Conservation (phyloP, 2,113 vertebrate species). For the Ondatra zibethicus region DNA sequence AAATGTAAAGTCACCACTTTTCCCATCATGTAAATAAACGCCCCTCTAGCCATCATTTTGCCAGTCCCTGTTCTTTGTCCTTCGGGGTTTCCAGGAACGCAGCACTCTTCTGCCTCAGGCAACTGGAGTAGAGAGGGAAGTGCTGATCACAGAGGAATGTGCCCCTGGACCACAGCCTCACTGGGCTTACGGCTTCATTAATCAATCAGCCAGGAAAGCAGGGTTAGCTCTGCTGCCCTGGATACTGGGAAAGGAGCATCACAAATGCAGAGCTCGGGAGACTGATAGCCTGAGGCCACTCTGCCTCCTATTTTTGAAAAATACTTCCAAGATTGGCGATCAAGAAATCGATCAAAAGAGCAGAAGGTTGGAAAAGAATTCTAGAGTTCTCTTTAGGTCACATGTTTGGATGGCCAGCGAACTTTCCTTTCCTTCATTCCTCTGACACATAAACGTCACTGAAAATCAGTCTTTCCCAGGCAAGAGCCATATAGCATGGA, state of each 20-base stretch:
- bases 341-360: constrained; percentile 22
- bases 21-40: constrained; percentile 2
- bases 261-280: background rate
- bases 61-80: constrained; percentile 34
- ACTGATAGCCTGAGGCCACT: background rate
- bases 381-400: constrained; percentile 8
- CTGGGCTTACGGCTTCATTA: constrained; percentile 20
- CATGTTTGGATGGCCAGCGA: background rate
- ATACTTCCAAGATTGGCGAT: background rate
- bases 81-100: constrained; percentile 39
- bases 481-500: background rate
- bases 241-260: constrained; percentile 12
- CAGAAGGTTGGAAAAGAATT: constrained; percentile 23
- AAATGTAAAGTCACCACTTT: constrained; percentile 22
- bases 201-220: constrained; percentile 66
- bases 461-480: background rate
- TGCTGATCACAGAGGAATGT: constrained; percentile 18
- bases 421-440: constrained; percentile 27
- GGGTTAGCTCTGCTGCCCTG: constrained; percentile 3
- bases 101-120: background rate
- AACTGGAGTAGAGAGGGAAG: background rate
- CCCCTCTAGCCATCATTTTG: background rate
- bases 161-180: constrained; percentile 18
- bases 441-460: background rate
- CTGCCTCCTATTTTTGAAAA: constrained; percentile 7